phyloP scores from a whole-genome alignment of 2,797 vertebrate genomes.

The Iguana delicatissima region DNA sequence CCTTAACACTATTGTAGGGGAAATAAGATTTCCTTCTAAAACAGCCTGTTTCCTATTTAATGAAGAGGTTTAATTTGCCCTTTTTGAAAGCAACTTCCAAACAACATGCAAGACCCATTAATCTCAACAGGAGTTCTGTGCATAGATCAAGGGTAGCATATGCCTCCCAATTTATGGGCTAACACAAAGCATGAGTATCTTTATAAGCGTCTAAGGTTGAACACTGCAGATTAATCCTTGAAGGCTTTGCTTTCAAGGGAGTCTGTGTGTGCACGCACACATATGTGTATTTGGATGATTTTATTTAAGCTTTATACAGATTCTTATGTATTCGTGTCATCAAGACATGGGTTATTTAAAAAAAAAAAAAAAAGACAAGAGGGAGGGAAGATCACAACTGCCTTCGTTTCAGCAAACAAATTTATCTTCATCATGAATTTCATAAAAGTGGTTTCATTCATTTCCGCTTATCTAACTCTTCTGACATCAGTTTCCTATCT shows the following conservation, averaged over 20 bases:
- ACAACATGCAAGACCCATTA: conserved; percentile 69
- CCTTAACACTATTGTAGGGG: conserved; percentile 65
- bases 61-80: conserved; percentile 72
- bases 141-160: conserved; percentile 76
- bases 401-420: conserved; percentile 44
- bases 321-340: conserved; percentile 46
- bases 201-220: conserved; percentile 60
- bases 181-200: conserved; percentile 68
- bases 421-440: conserved; percentile 47
- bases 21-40: conserved; percentile 66
- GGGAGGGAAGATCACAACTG: background rate
- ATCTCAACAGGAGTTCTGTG: conserved; percentile 71
- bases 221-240: conserved; percentile 59
- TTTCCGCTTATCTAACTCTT: conserved; percentile 52
- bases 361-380: conserved; percentile 30
- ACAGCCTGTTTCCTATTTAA: conserved; percentile 74
- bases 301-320: conserved; percentile 47
- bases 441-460: conserved; percentile 43
- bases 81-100: conserved; percentile 58
- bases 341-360: background rate
- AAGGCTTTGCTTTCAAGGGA: conserved; percentile 54
- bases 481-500: conserved; percentile 38
- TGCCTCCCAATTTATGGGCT: conserved; percentile 75
- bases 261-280: background rate
- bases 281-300: background rate